Conservation (phyloP, 37 sponge, comb jelly and placozoan species). For the Axinella damicornis region DNA sequence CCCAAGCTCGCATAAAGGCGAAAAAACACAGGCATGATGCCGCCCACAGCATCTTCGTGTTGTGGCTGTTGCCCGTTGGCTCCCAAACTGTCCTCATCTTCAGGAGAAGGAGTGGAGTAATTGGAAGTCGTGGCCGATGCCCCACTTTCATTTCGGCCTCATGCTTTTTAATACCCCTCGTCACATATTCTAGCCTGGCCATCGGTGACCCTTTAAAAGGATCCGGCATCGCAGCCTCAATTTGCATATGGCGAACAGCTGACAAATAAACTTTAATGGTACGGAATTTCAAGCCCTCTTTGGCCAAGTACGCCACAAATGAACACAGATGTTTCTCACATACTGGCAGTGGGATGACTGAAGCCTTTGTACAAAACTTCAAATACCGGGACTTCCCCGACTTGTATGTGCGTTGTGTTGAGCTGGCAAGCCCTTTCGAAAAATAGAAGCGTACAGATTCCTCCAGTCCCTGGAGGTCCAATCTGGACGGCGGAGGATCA, state of each 20-base stretch:
- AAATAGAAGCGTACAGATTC: constrained; percentile 17
- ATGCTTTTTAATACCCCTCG: constrained; percentile 35
- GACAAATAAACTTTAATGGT: constrained; percentile 32
- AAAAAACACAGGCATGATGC: constrained; percentile 40
- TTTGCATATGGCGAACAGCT: constrained; percentile 46
- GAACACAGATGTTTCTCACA: constrained; percentile 6
- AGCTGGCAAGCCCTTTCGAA: constrained; percentile 15
- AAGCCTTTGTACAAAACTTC: neutral
- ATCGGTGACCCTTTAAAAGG: constrained; percentile 16
- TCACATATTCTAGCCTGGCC: constrained; percentile 46
- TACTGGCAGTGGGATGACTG: neutral
- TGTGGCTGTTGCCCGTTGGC: neutral
- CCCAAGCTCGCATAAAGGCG: constrained; percentile 42
- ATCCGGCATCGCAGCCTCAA: constrained; percentile 6
- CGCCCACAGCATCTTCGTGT: constrained; percentile 49
- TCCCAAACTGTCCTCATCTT: constrained; percentile 19
- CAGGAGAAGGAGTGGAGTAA: constrained; percentile 18
- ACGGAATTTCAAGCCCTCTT: neutral
- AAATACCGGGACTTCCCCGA: constrained; percentile 1
- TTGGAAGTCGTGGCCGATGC: constrained; percentile 11
- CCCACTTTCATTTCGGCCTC: constrained; percentile 1
- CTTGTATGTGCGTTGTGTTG: constrained; percentile 1
- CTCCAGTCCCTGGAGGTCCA: constrained; percentile 34
- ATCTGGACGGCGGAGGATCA: constrained; percentile 4
- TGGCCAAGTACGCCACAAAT: constrained; percentile 1